A percentile compares a stretch with the other conserved stretches of the same genome.
Evolutionary conservation across 2,797 vertebrate genomes (phyloP).

Genomic region (Synaphobranchus kaupii): DNA sequence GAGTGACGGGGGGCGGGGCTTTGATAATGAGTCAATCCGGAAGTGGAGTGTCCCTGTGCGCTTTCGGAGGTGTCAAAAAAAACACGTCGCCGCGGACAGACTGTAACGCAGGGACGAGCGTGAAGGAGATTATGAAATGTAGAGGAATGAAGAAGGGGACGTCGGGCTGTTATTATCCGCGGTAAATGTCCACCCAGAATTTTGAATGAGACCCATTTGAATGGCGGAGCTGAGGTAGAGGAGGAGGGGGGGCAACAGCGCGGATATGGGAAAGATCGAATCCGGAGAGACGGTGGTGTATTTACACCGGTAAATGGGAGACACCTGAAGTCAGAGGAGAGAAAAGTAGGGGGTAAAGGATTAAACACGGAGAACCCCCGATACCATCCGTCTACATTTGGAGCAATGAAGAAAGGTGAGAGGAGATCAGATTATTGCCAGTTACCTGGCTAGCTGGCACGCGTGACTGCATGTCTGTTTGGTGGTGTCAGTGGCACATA

Average conservation of each 20-base stretch:
- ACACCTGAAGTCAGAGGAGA: conserved; percentile 2
- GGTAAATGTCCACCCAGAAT: conserved; percentile 15
- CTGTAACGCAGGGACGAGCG: conserved; percentile 24
- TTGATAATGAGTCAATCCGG: conserved; percentile 57
- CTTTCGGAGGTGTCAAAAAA: conserved; percentile 43
- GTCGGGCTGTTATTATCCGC: conserved; percentile 18
- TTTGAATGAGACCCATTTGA: conserved; percentile 18
- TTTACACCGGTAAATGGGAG: conserved; percentile 41
- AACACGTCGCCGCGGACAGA: neutral
- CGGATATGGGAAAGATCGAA: conserved; percentile 34
- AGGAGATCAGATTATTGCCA: neutral
- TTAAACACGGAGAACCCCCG: conserved; percentile 52
- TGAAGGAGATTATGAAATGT: conserved; percentile 15
- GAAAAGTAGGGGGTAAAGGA: conserved; percentile 30
- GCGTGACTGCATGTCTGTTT: conserved; percentile 7
- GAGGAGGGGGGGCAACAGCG: conserved; percentile 33
- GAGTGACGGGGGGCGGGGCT: conserved; percentile 44
- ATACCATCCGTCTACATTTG: neutral
- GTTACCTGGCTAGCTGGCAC: neutral
- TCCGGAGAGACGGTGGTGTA: conserved; percentile 25
- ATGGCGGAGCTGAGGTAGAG: conserved; percentile 36
- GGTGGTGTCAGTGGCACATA: neutral
- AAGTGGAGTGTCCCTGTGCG: conserved; percentile 55
- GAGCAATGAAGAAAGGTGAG: conserved; percentile 42
- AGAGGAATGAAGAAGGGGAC: neutral